phyloP scores from a whole-genome alignment of 2,888 invertebrate genomes.

The Altica lythri region DNA sequence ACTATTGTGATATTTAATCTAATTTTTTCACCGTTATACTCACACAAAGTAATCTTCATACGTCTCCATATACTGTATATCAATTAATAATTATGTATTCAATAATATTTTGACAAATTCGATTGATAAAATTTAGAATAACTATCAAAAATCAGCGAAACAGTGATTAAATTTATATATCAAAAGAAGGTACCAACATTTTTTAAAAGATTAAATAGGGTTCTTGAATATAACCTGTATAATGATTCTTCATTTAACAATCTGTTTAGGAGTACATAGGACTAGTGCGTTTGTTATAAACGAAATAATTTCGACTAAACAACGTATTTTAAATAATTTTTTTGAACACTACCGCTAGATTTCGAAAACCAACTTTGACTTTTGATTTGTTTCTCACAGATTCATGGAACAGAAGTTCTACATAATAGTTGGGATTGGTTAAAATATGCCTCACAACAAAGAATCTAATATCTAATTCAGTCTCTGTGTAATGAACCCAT shows the following conservation, averaged over 20 bases:
- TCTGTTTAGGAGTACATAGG: not conserved
- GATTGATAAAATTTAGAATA: conserved; percentile 10
- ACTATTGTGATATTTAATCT: too few relatives aligned
- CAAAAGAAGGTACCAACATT: too few relatives aligned
- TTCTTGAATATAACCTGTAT: not conserved
- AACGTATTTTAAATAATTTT: not conserved
- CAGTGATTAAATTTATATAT: conserved; percentile 12
- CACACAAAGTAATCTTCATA: conserved; percentile 30
- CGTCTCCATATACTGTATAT: conserved; percentile 29
- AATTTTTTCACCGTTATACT: too few relatives aligned
- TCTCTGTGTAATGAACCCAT: too few relatives aligned
- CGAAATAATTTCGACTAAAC: conserved; percentile 1
- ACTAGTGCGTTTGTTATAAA: not conserved
- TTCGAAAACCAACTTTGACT: conserved; percentile 4
- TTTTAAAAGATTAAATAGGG: conserved; percentile 16
- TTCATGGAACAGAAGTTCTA: conserved; percentile 5
- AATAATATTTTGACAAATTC: conserved; percentile 24
- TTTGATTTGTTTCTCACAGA: conserved; percentile 8
- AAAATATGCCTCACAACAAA: too few relatives aligned
- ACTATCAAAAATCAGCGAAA: conserved; percentile 21
- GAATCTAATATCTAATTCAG: too few relatives aligned
- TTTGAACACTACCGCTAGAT: not conserved
- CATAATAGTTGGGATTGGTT: too few relatives aligned
- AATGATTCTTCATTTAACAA: not conserved
- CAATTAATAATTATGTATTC: conserved; percentile 13